A percentile compares a stretch with the other conserved stretches of the same genome.
Conservation (phyloP, 2,888 invertebrate genomes). For the Andrena flavipes region DNA sequence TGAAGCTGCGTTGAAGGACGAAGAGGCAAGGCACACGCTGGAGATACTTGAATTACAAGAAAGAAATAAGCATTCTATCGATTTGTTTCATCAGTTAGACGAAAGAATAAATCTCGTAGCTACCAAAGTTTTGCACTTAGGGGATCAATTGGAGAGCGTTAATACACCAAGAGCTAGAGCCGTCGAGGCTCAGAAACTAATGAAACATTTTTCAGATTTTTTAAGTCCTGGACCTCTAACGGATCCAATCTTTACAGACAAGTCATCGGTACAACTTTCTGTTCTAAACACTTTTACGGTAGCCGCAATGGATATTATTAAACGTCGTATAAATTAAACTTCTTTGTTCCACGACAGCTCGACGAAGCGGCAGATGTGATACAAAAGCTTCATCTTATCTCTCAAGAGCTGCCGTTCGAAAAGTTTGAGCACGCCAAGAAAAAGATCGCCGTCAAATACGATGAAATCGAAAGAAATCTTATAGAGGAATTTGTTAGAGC, state of each 20-base stretch:
- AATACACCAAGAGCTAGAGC: slow-evolving; percentile 97
- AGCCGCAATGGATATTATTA: neutral
- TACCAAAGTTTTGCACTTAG: slow-evolving; percentile 98
- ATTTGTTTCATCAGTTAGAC: slow-evolving; percentile 96
- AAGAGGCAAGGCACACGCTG: slow-evolving; percentile 93
- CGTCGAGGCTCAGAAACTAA: slow-evolving; percentile 96
- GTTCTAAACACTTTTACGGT: slow-evolving; percentile 5
- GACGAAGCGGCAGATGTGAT: slow-evolving; percentile 99
- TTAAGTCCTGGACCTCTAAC: slow-evolving; percentile 93
- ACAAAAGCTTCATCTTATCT: slow-evolving; percentile 97
- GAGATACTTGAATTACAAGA: slow-evolving; percentile 94
- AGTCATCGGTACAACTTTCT: slow-evolving; percentile 87
- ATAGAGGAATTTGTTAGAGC: slow-evolving; percentile 98
- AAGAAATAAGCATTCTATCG: slow-evolving; percentile 94
- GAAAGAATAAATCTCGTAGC: slow-evolving; percentile 98
- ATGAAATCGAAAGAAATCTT: slow-evolving; percentile 94
- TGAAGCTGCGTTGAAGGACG: slow-evolving; percentile 93
- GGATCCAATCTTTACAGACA: slow-evolving; percentile 94
- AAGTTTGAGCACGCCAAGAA: slow-evolving; percentile 94
- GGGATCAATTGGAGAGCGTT: slow-evolving; percentile 98
- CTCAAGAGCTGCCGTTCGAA: slow-evolving; percentile 96
- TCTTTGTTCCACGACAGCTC: slow-evolving; percentile 86
- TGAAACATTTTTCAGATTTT: slow-evolving; percentile 97
- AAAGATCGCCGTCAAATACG: slow-evolving; percentile 95
- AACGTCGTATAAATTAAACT: neutral